Evolutionary conservation across 2,113 vertebrate genomes (phyloP).

Genomic region (Oryzias curvinotus): DNA sequence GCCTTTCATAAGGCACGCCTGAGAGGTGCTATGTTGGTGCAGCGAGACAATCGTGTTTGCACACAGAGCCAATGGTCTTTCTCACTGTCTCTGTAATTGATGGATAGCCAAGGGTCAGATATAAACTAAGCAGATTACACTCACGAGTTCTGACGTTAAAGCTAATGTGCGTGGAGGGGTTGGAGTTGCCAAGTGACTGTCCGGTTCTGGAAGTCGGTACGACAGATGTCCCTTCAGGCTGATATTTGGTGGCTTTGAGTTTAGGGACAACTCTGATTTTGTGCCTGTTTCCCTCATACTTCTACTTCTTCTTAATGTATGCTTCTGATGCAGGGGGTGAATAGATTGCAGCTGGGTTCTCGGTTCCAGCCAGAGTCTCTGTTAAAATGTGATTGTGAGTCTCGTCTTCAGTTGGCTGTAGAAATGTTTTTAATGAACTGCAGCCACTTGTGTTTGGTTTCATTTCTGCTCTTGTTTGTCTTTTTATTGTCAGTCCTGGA

Average conservation of each 20-base stretch:
- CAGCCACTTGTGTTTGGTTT: constrained; percentile 20
- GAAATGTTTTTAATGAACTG: constrained; percentile 49
- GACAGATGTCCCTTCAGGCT: constrained; percentile 55
- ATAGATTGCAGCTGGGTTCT: constrained; percentile 66
- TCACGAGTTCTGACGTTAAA: constrained; percentile 48
- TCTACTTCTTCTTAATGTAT: constrained; percentile 38
- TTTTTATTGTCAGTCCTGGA: not conserved
- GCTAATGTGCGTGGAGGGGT: constrained; percentile 43
- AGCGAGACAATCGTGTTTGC: constrained; percentile 79
- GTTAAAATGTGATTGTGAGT: constrained; percentile 43
- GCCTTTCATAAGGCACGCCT: constrained; percentile 77
- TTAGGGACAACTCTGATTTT: constrained; percentile 29
- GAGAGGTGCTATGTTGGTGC: constrained; percentile 74
- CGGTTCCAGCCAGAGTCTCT: constrained; percentile 50
- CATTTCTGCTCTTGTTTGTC: constrained; percentile 20
- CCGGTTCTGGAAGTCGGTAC: constrained; percentile 57
- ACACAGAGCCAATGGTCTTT: constrained; percentile 87
- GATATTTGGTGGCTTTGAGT: constrained; percentile 49
- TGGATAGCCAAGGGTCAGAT: constrained; percentile 68
- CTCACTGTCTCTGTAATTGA: constrained; percentile 72
- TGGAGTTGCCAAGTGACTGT: constrained; percentile 51
- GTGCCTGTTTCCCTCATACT: constrained; percentile 8
- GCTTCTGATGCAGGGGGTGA: constrained; percentile 58
- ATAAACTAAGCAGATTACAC: constrained; percentile 73
- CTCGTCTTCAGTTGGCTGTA: constrained; percentile 29